Evolutionary conservation across 2,797 vertebrate genomes (phyloP), one percentile per base, ranked within the genome.

Genomic region (Austrolebias charrua): DNA sequence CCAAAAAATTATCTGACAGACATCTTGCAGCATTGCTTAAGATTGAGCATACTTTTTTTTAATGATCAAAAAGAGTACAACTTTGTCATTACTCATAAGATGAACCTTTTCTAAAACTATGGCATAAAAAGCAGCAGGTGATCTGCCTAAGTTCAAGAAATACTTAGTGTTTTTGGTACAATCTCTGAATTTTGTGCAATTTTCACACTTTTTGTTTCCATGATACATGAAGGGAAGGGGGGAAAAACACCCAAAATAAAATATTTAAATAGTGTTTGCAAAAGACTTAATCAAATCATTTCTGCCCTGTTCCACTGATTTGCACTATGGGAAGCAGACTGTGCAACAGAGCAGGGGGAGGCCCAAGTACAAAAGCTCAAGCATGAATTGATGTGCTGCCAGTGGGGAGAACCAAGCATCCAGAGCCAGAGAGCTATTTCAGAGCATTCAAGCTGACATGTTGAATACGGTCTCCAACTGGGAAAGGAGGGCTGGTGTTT

Each of bases 311-410:
- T 53, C 40, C 47, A 67, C 49, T 66, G 60, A 79, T 76, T 66
- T 69, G 45, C 60, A 53, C 62, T 55, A 58, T 16, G 28, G 63
- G 67, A 74, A 60, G 57, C 46, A 60, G 60, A 60, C 72, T 63
- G 60, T 66, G 20, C 62, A 75, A 62, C 53, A 71, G 64, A 50
- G 42, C 15, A 40, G 19, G 47, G 35, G 52, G 49, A 63, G 46
- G 71, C 28, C 45, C 50, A 19, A 74, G 49, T 61, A 62, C 63
- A 60, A 73, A 74, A 76, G 63, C 65, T 57, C 14, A 5, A 29
- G 47, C 49, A 56, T 0, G 6, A 79, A 75, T 78, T 87, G 67
- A 74, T 78, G 45, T 79, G n/a, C 29, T 68, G 76, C 76, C 78
- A 71, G 65, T 51, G 44, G 73, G 60, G 52, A 64, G 15, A 66